Evolutionary conservation across 2,888 invertebrate genomes (phyloP).

Genomic region (Drosophila bunnanda): DNA sequence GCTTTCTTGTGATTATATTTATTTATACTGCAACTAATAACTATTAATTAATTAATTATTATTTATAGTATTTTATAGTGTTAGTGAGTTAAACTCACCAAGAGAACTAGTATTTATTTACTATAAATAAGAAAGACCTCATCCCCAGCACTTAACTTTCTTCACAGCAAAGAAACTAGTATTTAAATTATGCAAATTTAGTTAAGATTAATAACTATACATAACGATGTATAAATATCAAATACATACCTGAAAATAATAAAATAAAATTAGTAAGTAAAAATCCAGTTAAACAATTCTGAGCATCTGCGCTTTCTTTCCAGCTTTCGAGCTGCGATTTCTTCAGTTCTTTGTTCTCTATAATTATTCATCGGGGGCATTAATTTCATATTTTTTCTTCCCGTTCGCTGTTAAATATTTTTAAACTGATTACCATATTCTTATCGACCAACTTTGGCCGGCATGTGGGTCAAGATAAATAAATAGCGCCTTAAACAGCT

Average conservation of each 20-base stretch:
- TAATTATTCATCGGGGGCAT: constrained; percentile 3
- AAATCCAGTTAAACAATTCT: neutral
- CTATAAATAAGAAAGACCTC: constrained; percentile 1
- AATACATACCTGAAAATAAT: neutral
- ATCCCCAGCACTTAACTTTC: neutral
- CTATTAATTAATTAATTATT: too few species aligned
- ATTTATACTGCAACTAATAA: too few species aligned
- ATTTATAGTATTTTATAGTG: too few species aligned
- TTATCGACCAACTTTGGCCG: constrained; percentile 5
- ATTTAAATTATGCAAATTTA: constrained; percentile 1
- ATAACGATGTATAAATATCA: neutral
- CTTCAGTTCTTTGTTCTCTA: neutral
- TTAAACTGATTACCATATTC: constrained; percentile 14
- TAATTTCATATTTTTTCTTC: neutral
- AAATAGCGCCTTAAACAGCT: constrained; percentile 5
- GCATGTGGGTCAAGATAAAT: constrained; percentile 17
- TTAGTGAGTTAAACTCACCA: too few species aligned
- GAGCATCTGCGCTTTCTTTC: neutral
- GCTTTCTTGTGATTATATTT: too few species aligned
- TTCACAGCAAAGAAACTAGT: neutral
- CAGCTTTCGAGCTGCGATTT: neutral
- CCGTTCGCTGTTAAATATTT: neutral
- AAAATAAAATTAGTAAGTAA: neutral
- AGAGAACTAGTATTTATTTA: neutral
- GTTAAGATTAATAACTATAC: neutral